These are phyloP conservation scores for Halcyon smyrnensis DNA, from an alignment of 2,797 vertebrate species.

Conservation along the genomic window DNA sequence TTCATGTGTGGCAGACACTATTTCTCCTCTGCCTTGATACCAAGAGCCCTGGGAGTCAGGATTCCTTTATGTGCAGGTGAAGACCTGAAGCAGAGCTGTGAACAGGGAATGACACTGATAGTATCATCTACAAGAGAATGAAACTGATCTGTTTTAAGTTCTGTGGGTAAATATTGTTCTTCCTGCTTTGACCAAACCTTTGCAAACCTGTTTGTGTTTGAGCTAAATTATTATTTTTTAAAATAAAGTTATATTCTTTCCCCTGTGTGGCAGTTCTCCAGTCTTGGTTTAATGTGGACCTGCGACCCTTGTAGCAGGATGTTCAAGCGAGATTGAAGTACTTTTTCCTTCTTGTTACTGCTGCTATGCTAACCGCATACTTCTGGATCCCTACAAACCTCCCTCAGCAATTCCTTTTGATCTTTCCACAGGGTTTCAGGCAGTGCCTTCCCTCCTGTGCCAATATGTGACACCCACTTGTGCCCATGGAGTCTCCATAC, in stretches of 20 bases:
- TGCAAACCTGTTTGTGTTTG: not conserved
- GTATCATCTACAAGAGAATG: not conserved
- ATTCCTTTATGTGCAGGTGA: not conserved
- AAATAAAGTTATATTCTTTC: slow-evolving; percentile 58
- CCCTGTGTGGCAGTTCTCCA: not conserved
- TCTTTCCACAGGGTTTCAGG: not conserved
- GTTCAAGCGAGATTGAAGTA: not conserved
- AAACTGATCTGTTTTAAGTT: not conserved
- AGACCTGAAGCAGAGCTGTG: not conserved
- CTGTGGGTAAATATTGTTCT: not conserved
- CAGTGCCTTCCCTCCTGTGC: not conserved
- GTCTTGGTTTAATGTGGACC: not conserved
- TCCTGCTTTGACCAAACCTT: slow-evolving; percentile 8
- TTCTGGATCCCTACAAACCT: not conserved
- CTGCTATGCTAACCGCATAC: not conserved
- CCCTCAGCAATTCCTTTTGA: not conserved
- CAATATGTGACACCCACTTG: not conserved
- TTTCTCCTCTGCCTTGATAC: not conserved
- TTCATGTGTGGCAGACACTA: not conserved
- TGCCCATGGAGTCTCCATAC: not conserved
- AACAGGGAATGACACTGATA: not conserved
- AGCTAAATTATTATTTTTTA: slow-evolving; percentile 69
- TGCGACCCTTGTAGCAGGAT: not conserved
- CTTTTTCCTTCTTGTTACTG: not conserved
- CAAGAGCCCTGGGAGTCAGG: not conserved